These are phyloP conservation scores for Chlamydotis undulata DNA, from an alignment of 2,113 vertebrate genomes.

Conservation along the genomic window DNA sequence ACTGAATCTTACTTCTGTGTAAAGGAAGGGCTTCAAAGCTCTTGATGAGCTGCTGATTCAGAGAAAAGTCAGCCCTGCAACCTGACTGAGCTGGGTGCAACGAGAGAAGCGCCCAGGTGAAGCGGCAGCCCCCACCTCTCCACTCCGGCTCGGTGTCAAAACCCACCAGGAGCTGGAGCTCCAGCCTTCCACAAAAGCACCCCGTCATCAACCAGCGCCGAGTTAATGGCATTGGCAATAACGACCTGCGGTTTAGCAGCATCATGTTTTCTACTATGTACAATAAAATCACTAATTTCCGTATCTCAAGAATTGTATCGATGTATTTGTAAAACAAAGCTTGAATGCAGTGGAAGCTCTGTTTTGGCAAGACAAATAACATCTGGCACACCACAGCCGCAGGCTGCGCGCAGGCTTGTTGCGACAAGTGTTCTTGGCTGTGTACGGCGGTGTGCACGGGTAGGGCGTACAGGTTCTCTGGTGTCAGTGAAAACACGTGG, in stretches of 20 bases:
- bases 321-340: neutral
- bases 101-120: neutral
- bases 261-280: neutral
- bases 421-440: neutral
- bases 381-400: neutral
- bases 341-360: neutral
- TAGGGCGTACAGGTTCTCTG: neutral
- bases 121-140: neutral
- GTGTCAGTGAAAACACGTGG: neutral
- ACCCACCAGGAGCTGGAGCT: neutral
- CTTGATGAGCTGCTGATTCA: neutral
- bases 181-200: neutral
- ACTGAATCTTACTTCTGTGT: neutral
- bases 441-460: neutral
- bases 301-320: neutral
- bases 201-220: neutral
- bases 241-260: neutral
- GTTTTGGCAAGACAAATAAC: neutral
- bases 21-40: neutral
- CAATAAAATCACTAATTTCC: neutral
- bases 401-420: fast-evolving
- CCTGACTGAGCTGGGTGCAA: neutral
- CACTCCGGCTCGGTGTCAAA: neutral
- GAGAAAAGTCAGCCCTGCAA: neutral
- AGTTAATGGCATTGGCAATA: neutral